Base-by-base conservation (phyloP, 2,888 invertebrate genomes). In the Eupithecia insigniata region DNA sequence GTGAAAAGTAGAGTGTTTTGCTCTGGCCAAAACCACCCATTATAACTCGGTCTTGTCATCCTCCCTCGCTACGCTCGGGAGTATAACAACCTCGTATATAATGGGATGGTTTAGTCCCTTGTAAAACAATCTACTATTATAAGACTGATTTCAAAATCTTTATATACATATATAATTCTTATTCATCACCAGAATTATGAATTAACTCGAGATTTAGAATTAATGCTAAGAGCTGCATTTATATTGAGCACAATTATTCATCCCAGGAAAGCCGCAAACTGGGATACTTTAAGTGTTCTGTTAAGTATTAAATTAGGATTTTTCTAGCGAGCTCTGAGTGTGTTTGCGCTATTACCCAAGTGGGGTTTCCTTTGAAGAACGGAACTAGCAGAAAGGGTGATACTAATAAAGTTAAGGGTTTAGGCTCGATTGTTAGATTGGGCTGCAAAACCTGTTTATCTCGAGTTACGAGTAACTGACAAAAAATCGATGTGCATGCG, bases 281-380 rank as follows among this genome's bases (percentile, higher is more conserved):
- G 32, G 66, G 46, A 43, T 34, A 66, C 32, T 60, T 34, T 60
- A 60, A 66, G 70, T 70, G 67, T 36, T 71, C 66, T 8, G 62
- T 61, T 34, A 58, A 65, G 68, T 60, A 66, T 65, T 67, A 62
- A 71, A 68, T 65, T 65, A 65, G 60, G 28, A 68, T 60, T 71
- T 71, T 69, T 30, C 60, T 34, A 32, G 34, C 32, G 61, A 51
- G 55, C 34, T 26, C 28, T 16, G 43, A 43, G n/a, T 43, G 62
- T 67, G 46, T 67, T 62, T 32, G 60, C 46, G 12, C 67, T 55
- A 51, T 67, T 67, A 55, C 51, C 34, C 10, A n/a, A 67, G 46
- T 70, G 32, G 58, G 46, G 43, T 67, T 67, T 69, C 60, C 43
- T 72, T 66, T 46, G 16, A 68, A 67, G 26, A 60, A 26, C 3